Percentiles rank a stretch among this genome's conserved stretches.
Conservation (phyloP, 2,797 vertebrate genomes). For the Halcyon leucocephala region DNA sequence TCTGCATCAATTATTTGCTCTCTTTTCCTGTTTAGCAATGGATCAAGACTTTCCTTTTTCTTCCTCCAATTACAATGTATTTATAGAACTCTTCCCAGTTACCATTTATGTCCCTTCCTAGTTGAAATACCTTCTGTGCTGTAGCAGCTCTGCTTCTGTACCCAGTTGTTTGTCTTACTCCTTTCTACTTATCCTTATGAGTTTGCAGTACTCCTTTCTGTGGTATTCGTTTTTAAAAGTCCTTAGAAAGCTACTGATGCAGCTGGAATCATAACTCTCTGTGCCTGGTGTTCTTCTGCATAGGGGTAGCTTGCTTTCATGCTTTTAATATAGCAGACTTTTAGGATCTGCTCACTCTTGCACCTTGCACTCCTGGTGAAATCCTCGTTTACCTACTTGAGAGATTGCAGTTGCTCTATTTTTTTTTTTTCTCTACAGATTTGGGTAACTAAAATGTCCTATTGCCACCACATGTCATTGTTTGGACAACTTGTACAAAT, state of each 20-base stretch:
- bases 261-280: neutral
- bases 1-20: slow-evolving; percentile 14
- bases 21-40: slow-evolving; percentile 57
- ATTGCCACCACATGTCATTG: neutral
- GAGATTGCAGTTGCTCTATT: neutral
- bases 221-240: neutral
- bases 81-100: slow-evolving; percentile 48
- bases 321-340: neutral
- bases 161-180: neutral
- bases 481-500: neutral
- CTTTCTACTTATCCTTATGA: neutral
- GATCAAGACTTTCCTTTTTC: slow-evolving; percentile 61
- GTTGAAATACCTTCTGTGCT: neutral
- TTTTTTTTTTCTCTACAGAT: neutral
- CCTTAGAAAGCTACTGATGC: neutral
- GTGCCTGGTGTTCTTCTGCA: neutral
- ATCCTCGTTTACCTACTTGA: neutral
- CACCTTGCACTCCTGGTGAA: neutral
- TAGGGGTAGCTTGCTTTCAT: neutral
- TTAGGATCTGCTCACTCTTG: neutral
- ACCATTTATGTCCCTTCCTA: neutral
- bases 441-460: neutral
- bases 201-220: neutral
- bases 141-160: neutral
- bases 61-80: slow-evolving; percentile 54